Evolutionary conservation across 2,113 vertebrate species (phyloP), one percentile per base, ranked within the genome.

Genomic region (Apodemus sylvaticus): DNA sequence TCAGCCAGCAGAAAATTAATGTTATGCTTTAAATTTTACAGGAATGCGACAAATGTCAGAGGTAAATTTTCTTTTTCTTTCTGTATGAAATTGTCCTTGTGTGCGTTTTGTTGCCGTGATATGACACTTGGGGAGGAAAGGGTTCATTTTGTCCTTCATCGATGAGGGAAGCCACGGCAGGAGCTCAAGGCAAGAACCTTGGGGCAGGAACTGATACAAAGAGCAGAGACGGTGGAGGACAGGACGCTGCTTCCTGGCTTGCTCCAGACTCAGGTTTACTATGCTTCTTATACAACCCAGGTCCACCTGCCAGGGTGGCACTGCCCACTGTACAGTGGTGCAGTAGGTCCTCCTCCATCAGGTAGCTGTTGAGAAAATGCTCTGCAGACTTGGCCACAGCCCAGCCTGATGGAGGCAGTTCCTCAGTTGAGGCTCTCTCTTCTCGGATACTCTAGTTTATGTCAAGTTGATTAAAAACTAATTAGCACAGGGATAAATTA

Each of bases 41-140:
- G 99, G 99, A 99, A 87, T 99, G 99, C 98, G 99, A 99, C 97
- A 99, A 99, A 97, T 99, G 99, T 97, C 99, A 99, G 98, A 99
- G 99, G 99, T 99, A 98, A 99, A 97, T 96, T 45, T 45, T 71
- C 66, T 60, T 97, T 96, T 94, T 95, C 53, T 96, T 58, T 24
- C 11, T 58, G 66, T 42, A 64, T 85, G 58, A 85, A 45, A 64
- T 42, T 83, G 58, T 85, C 82, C 58, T 85, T 42, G 26, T 83
- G 16, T 42, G 39, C 26, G 45, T 31, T 45, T 11, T 64, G 82
- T 83, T 83, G 81, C 62, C 45, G 53, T 85, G 58, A 3, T 45
- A 39, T 58, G 17, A 85, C 26, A 45, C 26, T 31, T 64, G 14
- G 82, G 81, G 82, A 85, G 39, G 58, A 85, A 64, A 85, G 39